Evolutionary conservation across 2,113 vertebrate genomes (phyloP), one percentile per base, ranked within the genome.

Genomic region (Miniopterus natalensis): DNA sequence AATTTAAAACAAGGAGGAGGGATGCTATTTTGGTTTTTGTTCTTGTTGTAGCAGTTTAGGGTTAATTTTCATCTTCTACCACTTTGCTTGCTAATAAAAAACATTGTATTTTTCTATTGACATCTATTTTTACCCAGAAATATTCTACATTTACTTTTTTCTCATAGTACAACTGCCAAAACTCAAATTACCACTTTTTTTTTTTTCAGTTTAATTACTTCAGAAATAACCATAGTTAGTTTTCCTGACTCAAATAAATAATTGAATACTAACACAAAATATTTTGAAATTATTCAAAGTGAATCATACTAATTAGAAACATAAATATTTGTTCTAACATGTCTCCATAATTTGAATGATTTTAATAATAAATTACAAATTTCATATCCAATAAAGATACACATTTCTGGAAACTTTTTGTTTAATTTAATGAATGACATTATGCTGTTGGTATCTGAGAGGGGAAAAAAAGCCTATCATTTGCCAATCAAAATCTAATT

Each of bases 101-200:
- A 45, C 1, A 18, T 21, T 81, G 29, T 61, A 55, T 73, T 63
- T 80, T 73, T 75, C 3, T n/a, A 68, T 7, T 85, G 42, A 51
- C 29, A 59, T 14, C 17, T 89, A 49, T 70, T 96, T 95, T 79
- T 53, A 89, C 57, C 49, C 21, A 20, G 20, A 85, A 84, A 53
- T 59, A 80, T 25, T 74, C 71, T 31, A 45, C 7, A 61, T 75
- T 79, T 8, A n/a, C 49, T 8, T 78, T 31, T 79, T 51, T 51
- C 66, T 85, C 11, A 57, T 36, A 42, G 6, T 21, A 18, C 80
- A n/a, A 57, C 12, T 74, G 10, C 18, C 45, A 42, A 74, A 23
- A 31, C 49, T 70, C 66, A 31, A 29, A 71, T 40, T 49, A 29
- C 10, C 57, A 49, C 0, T 18, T 25, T 77, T 21, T 18, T 25